These are phyloP conservation scores for Himalopsyche tibetana DNA, from an alignment of 2,888 invertebrate species.

Conservation along the genomic window DNA sequence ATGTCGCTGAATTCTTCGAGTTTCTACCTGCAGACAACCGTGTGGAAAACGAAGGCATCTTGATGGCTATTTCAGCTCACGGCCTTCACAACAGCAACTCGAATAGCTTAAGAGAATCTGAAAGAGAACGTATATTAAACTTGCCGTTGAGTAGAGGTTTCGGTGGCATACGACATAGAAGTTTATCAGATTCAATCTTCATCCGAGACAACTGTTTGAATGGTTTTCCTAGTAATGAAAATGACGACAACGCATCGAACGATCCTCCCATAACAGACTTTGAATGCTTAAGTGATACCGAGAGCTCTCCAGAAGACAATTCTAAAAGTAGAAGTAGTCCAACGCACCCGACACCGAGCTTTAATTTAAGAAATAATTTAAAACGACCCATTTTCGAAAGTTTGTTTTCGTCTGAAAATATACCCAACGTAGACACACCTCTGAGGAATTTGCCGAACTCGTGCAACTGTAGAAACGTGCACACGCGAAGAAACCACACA, in stretches of 20 bases:
- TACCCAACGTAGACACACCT: not conserved
- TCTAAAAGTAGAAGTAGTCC: conserved; percentile 2
- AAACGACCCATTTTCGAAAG: not conserved
- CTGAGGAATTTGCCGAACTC: conserved; percentile 55
- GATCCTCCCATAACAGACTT: conserved; percentile 12
- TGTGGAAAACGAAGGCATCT: conserved; percentile 83
- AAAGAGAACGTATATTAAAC: conserved; percentile 32
- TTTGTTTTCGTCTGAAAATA: not conserved
- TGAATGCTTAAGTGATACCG: conserved; percentile 6
- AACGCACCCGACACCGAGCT: not conserved
- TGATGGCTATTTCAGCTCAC: conserved; percentile 85
- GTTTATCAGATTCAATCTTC: conserved; percentile 48
- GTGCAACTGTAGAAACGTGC: conserved; percentile 54
- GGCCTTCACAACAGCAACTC: conserved; percentile 76
- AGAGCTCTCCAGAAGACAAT: not conserved
- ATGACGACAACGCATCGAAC: not conserved
- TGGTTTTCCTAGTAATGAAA: not conserved
- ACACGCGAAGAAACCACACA: conserved; percentile 11
- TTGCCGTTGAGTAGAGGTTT: conserved; percentile 37
- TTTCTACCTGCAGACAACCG: conserved; percentile 77
- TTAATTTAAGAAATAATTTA: conserved; percentile 11
- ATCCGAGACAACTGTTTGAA: conserved; percentile 2
- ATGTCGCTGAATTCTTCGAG: conserved; percentile 77
- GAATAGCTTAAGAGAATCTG: conserved; percentile 18
- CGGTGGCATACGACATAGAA: conserved; percentile 46